Conservation (phyloP, 2,888 invertebrate species). For the Perizoma flavofasciatum region DNA sequence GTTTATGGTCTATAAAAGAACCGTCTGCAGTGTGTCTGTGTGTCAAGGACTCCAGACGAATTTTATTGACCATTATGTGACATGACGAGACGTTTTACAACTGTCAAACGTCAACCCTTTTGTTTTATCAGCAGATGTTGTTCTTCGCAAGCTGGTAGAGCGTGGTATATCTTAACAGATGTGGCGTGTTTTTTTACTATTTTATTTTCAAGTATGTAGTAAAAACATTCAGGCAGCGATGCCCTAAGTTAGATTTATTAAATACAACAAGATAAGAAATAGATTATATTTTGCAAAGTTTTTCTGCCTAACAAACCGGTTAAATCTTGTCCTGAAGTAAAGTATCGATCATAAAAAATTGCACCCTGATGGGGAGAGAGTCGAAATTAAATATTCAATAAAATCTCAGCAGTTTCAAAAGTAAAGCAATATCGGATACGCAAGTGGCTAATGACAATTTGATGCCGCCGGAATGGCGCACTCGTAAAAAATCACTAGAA, state of each 20-base stretch:
- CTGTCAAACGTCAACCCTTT: constrained; percentile 57
- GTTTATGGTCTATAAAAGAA: constrained; percentile 82
- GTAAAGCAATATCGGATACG: constrained; percentile 81
- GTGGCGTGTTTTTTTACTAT: constrained; percentile 6
- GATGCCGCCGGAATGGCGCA: constrained; percentile 75
- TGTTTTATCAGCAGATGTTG: constrained; percentile 52
- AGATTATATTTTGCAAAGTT: not conserved
- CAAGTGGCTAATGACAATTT: constrained; percentile 82
- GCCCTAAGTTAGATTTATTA: too few relatives aligned
- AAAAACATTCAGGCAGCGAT: too few relatives aligned
- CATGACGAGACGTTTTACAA: constrained; percentile 63
- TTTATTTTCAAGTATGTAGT: not conserved
- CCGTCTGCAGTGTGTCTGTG: constrained; percentile 78
- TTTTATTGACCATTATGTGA: constrained; percentile 72
- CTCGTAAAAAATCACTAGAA: constrained; percentile 83
- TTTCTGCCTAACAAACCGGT: constrained; percentile 1
- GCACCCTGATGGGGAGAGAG: constrained; percentile 55
- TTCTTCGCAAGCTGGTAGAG: constrained; percentile 11
- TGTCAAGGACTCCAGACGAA: constrained; percentile 81
- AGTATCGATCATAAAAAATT: constrained; percentile 44
- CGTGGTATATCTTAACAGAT: constrained; percentile 26
- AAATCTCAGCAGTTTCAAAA: constrained; percentile 73
- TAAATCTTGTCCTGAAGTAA: constrained; percentile 6
- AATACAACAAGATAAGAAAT: too few relatives aligned
- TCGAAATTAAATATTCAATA: constrained; percentile 73